Evolutionary conservation across 2,888 invertebrate species (phyloP).

Genomic region (Brenthis ino): DNA sequence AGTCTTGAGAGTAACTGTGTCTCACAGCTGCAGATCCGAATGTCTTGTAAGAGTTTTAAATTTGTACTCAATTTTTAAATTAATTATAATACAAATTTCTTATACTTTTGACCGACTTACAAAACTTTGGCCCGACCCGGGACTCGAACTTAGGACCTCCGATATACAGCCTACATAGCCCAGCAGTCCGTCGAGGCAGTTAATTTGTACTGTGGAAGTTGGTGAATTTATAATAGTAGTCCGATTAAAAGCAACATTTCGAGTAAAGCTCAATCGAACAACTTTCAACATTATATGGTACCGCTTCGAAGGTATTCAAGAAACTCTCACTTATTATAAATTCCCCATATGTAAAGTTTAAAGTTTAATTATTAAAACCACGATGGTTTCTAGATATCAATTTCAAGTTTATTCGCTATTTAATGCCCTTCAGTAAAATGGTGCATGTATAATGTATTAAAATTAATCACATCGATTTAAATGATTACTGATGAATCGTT

Average conservation of each 20-base stretch:
- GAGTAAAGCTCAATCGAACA: background rate
- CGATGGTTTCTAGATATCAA: slow-evolving; percentile 27
- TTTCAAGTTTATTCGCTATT: slow-evolving; percentile 13
- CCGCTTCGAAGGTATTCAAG: slow-evolving; percentile 21
- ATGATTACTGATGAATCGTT: background rate
- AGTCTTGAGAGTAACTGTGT: no score
- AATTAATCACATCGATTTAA: slow-evolving; percentile 1
- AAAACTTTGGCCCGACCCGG: no score
- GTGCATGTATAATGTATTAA: background rate
- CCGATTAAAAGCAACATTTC: background rate
- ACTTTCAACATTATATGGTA: slow-evolving; percentile 1
- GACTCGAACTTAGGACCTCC: no score
- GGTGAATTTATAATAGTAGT: no score
- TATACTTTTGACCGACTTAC: no score
- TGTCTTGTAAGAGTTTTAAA: no score
- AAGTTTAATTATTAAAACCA: slow-evolving; percentile 27
- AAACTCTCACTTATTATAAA: slow-evolving; percentile 36
- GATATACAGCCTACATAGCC: no score
- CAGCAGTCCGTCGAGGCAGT: no score
- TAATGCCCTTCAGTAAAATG: slow-evolving; percentile 18
- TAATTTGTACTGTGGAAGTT: no score
- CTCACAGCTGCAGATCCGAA: no score
- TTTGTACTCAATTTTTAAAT: no score
- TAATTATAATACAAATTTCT: no score
- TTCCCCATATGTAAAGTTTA: slow-evolving; percentile 27